Base-by-base conservation (phyloP, 1,140 invertebrate species). In the Drosophila trapezifrons region DNA sequence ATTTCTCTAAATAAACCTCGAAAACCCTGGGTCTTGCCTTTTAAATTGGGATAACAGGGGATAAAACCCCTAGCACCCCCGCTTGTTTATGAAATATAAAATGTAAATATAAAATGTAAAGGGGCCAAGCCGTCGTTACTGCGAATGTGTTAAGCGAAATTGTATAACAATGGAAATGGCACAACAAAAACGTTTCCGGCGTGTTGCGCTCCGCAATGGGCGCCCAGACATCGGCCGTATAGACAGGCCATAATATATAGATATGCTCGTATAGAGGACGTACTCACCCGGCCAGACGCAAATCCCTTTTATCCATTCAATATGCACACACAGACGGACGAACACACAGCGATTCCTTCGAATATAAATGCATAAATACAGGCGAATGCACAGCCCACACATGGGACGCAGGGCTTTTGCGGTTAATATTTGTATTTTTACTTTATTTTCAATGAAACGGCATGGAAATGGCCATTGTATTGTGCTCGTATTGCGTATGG, bases 271-370 rank as follows among this genome's bases (percentile, higher is more conserved):
- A 20, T 47, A 27, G 20, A 38, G 35, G 25, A 29, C n/a, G 45
- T 6, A 63, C 32, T 43, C 81, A 63, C 42, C 60, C 46, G 59
- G 49, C 35, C 81, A 86, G 65, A 66, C 62, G 75, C 70, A 82
- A 86, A 86, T 76, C 76, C 83, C 64, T 79, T 84, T 78, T 76
- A 86, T 86, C 75, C 79, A 87, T 86, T 86, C 82, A 87, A 82
- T 86, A 85, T 78, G 75, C 69, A 64, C 62, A 73, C 49, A 72
- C 55, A 56, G 47, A 58, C 56, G 8, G 27, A 46, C 63, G n/a
- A n/a, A 58, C 62, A 67, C 62, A 35, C 17, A 54, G 55, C 58
- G 45, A 73, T 62, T 64, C 51, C 69, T 37, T 51, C 56, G 65
- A 72, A 78, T 76, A 70, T 80, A 54, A 80, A 80, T 80, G 78